Evolutionary conservation across 2,888 invertebrate genomes (phyloP), one percentile per base, ranked within the genome.

Genomic region (Anthrax anthrax): DNA sequence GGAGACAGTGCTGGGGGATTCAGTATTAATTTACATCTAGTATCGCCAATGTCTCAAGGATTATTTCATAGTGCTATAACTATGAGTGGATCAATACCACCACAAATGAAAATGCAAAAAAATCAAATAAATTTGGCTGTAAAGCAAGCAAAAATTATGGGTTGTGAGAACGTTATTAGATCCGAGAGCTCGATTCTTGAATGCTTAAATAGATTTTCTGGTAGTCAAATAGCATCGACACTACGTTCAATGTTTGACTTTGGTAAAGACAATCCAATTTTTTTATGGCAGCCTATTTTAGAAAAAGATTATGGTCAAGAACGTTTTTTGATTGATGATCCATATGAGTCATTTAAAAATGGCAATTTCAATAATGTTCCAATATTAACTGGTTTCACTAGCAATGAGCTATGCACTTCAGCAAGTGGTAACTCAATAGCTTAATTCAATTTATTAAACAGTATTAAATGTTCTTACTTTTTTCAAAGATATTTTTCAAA

Each of bases 11-110:
- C 60, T 6, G 62, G 62, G 2, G 57, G 51, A 0, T 43, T 58
- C 19, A 60, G 60, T 50, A 58, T 57, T 4, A 50, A 52, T 10
- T 40, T 60, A 2, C 63, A 63, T 47, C 57, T 73, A 51, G 59
- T 72, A 58, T 70, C 58, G 2, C 50, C 55, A 44, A 54, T 60
- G 55, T 56, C 58, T 37, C 47, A 50, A 59, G 67, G 69, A 4
- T 59, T 76, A 1, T 77, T 76, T 52, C 73, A 76, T 44, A 67
- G 68, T 53, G 75, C 69, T 0, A 71, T 75, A 19, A 66, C 71
- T 6, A 70, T 72, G 69, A 75, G 76, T 52, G 73, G 72, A 13
- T 47, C 58, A 6, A 62, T 48, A 39, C 56, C 58, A 16, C 58
- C 61, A 1, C 61, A 60, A 44, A 51, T 49, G 1, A 34, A 40